These are phyloP conservation scores for Hypomecis punctinalis DNA, from an alignment of 2,888 invertebrate genomes.

Conservation along the genomic window DNA sequence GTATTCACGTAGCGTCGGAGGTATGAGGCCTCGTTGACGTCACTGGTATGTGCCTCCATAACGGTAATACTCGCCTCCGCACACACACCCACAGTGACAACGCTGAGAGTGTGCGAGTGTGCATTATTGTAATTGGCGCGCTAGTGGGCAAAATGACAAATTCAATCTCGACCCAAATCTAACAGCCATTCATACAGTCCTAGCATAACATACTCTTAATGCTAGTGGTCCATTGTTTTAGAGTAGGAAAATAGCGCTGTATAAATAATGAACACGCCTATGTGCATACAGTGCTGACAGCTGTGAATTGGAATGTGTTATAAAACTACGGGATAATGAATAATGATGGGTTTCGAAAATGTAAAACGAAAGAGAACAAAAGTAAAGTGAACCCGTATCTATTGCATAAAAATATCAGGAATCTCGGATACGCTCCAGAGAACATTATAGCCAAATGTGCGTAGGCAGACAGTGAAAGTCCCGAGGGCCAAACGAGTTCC, in stretches of 20 bases:
- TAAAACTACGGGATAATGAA: neutral
- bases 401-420: conserved; percentile 15
- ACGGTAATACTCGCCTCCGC: conserved; percentile 82
- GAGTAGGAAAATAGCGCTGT: no score
- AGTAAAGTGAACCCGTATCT: conserved; percentile 5
- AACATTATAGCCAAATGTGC: conserved; percentile 60
- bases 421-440: conserved; percentile 21
- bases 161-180: conserved; percentile 75
- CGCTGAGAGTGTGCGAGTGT: conserved; percentile 55
- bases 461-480: conserved; percentile 83
- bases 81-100: conserved; percentile 58
- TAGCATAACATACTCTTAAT: conserved; percentile 31
- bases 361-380: neutral
- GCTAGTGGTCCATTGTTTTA: neutral
- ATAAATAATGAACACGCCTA: neutral
- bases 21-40: conserved; percentile 81
- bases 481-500: conserved; percentile 82
- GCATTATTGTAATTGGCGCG: conserved; percentile 72
- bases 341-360: neutral
- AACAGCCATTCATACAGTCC: conserved; percentile 35
- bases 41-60: conserved; percentile 84
- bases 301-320: neutral
- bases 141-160: conserved; percentile 67
- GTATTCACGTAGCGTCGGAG: conserved; percentile 77
- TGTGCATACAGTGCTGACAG: no score